A percentile compares a stretch with the other conserved stretches of the same genome.
Conservation (phyloP, 1,140 invertebrate species). For the Ceratitis capitata region DNA sequence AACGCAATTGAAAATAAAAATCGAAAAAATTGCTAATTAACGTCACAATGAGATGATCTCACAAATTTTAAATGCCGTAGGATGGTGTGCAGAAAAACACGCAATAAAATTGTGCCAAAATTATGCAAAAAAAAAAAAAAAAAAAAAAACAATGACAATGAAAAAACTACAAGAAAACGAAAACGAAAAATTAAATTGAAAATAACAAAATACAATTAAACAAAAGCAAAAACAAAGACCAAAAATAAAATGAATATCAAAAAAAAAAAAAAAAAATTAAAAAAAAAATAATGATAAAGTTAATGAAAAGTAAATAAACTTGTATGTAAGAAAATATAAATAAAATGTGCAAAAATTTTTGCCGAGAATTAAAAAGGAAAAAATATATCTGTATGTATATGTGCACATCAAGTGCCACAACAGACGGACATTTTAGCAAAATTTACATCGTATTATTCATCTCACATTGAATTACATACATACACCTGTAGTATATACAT, state of each 20-base stretch:
- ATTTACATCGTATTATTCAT: background rate
- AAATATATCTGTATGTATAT: too few species aligned
- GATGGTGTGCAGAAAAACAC: background rate
- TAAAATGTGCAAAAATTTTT: background rate
- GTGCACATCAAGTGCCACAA: background rate
- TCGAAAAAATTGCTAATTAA: background rate
- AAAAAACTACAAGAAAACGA: background rate
- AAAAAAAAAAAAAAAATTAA: too few species aligned
- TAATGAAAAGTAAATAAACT: too few species aligned
- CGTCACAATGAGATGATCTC: constrained; percentile 25
- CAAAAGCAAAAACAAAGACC: background rate
- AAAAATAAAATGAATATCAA: background rate
- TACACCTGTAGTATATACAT: too few species aligned
- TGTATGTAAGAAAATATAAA: too few species aligned
- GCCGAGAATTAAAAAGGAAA: background rate
- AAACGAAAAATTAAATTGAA: background rate
- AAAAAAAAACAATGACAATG: background rate
- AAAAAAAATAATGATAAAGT: too few species aligned
- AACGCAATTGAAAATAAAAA: too few species aligned
- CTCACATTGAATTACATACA: background rate
- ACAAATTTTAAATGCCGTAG: background rate
- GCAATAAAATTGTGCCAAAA: background rate
- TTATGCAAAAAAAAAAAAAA: background rate
- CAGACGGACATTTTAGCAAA: background rate
- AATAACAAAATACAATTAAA: background rate